phyloP scores from a whole-genome alignment of 2,113 vertebrate genomes.

The Chaenocephalus aceratus region DNA sequence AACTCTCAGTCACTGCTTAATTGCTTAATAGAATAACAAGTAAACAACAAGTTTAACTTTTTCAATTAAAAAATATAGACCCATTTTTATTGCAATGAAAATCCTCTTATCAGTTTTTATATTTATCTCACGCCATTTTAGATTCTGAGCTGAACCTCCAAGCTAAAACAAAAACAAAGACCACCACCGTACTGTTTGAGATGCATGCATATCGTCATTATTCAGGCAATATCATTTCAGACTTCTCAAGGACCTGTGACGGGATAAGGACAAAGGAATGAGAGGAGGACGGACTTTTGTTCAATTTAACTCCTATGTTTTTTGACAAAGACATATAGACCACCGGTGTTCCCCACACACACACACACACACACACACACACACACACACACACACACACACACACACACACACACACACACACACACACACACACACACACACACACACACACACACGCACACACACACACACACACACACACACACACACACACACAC shows the following conservation, averaged over 20 bases:
- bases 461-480: no score
- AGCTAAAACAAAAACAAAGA: background rate
- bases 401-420: no score
- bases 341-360: background rate
- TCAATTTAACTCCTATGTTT: background rate
- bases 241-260: background rate
- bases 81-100: no score
- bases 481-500: no score
- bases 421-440: no score
- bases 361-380: constrained; percentile 10
- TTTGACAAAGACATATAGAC: constrained; percentile 3
- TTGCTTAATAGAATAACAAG: background rate
- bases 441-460: constrained; percentile 13
- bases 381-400: no score
- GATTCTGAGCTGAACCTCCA: background rate
- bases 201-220: background rate
- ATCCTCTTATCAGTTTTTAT: background rate
- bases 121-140: background rate
- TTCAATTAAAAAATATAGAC: background rate
- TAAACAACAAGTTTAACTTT: no score
- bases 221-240: no score
- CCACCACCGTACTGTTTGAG: background rate
- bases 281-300: background rate
- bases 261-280: background rate
- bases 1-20: background rate